These are phyloP conservation scores for Enteromius trimaculatus DNA, from an alignment of 2,797 vertebrate genomes.

Conservation along the genomic window DNA sequence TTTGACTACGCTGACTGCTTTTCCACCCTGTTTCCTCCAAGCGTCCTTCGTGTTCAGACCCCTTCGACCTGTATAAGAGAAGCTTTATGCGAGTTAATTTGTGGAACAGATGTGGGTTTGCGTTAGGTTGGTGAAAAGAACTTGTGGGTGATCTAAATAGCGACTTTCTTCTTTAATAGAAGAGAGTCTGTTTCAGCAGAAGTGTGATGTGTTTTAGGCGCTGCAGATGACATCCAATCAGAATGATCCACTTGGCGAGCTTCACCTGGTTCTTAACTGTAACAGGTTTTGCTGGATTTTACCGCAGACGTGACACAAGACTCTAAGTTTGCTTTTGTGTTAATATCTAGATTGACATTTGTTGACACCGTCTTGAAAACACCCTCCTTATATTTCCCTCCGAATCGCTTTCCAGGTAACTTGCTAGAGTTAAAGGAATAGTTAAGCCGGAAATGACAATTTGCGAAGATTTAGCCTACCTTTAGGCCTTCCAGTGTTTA, in stretches of 20 bases:
- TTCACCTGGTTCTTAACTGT: background rate
- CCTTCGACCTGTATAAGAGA: background rate
- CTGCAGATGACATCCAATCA: background rate
- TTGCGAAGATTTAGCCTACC: background rate
- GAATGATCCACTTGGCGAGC: background rate
- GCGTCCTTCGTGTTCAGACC: background rate
- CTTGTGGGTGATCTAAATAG: background rate
- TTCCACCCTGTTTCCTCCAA: background rate
- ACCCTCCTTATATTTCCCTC: background rate
- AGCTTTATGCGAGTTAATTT: background rate
- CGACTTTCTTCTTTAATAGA: background rate
- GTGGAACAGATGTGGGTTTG: background rate
- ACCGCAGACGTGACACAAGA: background rate
- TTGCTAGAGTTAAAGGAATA: background rate
- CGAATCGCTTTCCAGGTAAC: background rate
- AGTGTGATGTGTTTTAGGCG: background rate
- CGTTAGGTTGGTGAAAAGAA: background rate
- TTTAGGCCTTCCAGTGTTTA: background rate
- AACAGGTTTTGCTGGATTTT: background rate
- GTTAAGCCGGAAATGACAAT: background rate
- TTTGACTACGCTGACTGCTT: background rate
- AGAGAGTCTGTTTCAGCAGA: background rate
- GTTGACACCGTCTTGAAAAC: background rate
- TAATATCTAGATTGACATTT: background rate
- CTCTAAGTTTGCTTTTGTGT: background rate